Conservation (phyloP, 2,797 vertebrate genomes). For the Helarctos malayanus region DNA sequence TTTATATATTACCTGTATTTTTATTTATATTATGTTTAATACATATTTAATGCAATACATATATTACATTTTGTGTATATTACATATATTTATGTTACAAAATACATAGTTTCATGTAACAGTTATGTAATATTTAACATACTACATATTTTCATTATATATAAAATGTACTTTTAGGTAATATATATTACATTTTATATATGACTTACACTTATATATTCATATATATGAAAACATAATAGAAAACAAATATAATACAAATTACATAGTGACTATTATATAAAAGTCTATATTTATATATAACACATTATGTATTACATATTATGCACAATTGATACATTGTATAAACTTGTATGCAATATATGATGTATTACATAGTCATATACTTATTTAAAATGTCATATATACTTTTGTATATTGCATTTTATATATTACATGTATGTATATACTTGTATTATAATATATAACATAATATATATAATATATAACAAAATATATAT, state of each 20-base stretch:
- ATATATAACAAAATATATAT: too few relatives aligned
- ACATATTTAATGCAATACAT: neutral
- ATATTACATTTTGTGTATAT: neutral
- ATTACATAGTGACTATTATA: too few relatives aligned
- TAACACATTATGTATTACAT: neutral
- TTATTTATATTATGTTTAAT: neutral
- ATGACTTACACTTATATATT: neutral
- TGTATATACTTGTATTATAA: neutral
- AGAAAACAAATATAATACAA: neutral
- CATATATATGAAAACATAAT: neutral
- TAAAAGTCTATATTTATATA: neutral
- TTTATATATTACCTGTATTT: neutral
- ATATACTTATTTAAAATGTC: neutral
- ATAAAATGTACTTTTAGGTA: neutral
- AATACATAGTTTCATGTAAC: neutral
- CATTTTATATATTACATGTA: neutral
- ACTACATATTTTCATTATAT: neutral
- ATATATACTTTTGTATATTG: neutral
- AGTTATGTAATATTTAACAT: neutral
- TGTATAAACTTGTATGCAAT: neutral
- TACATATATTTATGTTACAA: neutral
- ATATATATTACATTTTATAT: neutral
- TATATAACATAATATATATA: too few relatives aligned
- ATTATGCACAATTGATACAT: neutral
- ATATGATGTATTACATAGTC: neutral